Evolutionary conservation across 92 coral and sea anemone species (phyloP), one percentile per base, ranked within the genome.

Genomic region (Galaxea fascicularis): DNA sequence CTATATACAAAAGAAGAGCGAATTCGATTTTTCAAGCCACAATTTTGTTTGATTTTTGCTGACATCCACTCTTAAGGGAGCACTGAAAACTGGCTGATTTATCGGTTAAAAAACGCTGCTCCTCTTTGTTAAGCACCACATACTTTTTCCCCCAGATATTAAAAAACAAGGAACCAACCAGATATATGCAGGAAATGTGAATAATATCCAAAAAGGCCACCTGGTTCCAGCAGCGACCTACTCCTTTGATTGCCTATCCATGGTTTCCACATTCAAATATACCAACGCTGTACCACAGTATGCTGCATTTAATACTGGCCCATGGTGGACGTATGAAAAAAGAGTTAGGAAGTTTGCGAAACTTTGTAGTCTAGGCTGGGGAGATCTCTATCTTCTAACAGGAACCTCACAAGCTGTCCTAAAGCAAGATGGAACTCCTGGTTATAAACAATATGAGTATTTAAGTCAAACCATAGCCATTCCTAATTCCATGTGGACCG

Each of bases 401-500:
- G 84, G 84, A 14, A 79, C 54, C 31, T 79, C 84, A 14, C 18
- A 51, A 62, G 62, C 35, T 27, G 4, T 4, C 0, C 13, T 65
- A 3, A 17, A 0, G 6, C 8, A 26, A 26, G 46, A 15, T 7
- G 57, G 74, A 9, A 0, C 44, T n/a, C 24, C 24, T 6, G 25
- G 3, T 5, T 11, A 45, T 5, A 5, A 11, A 11, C 51, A 45
- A 45, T 5, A 11, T 45, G 11, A 5, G 51, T 24, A n/a, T 35
- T 3, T 4, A 4, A 22, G 4, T 13, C 24, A 79, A 15, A 60
- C 49, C 8, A 65, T 79, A n/a, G 74, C 65, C 62, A 79, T 79
- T 18, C 84, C 84, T 22, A 79, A 79, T 29, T 64, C 84, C n/a
- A 79, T 79, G 84, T 79, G 84, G 84, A 79, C 84, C 1, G 84